phyloP scores from a whole-genome alignment of 2,113 vertebrate genomes.

The Lonchura striata region DNA sequence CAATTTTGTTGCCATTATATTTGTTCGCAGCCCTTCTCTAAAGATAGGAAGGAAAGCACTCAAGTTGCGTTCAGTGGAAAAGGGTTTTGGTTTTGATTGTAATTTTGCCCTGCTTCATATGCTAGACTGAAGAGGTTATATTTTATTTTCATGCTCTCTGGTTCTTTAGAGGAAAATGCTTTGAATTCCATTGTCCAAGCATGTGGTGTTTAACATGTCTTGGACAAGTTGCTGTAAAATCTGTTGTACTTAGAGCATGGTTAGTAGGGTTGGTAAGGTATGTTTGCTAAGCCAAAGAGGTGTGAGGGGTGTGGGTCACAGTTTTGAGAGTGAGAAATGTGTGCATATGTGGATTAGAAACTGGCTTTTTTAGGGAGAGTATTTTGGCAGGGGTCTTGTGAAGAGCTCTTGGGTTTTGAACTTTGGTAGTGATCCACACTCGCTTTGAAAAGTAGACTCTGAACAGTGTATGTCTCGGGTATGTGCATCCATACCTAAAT shows the following conservation, averaged over 20 bases:
- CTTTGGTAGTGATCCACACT: background rate
- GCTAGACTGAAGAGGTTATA: background rate
- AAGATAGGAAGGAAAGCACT: background rate
- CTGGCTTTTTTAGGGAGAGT: background rate
- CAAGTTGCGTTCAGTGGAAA: background rate
- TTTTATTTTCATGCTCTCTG: background rate
- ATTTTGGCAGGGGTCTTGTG: background rate
- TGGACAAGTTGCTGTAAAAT: background rate
- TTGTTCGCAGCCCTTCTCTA: background rate
- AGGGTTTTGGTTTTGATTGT: background rate
- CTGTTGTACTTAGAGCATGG: accelerated
- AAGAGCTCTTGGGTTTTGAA: background rate
- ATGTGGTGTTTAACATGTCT: background rate
- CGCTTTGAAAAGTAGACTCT: background rate
- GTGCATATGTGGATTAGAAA: background rate
- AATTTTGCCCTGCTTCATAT: background rate
- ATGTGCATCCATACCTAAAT: background rate
- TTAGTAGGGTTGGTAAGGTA: background rate
- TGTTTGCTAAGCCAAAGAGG: background rate
- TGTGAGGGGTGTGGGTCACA: background rate
- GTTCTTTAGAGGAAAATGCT: background rate
- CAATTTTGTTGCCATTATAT: background rate
- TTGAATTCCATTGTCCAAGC: background rate
- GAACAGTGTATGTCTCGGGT: background rate
- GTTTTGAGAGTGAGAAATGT: background rate